Base-by-base conservation (phyloP, 2,797 vertebrate genomes). In the Hydrophis major region DNA sequence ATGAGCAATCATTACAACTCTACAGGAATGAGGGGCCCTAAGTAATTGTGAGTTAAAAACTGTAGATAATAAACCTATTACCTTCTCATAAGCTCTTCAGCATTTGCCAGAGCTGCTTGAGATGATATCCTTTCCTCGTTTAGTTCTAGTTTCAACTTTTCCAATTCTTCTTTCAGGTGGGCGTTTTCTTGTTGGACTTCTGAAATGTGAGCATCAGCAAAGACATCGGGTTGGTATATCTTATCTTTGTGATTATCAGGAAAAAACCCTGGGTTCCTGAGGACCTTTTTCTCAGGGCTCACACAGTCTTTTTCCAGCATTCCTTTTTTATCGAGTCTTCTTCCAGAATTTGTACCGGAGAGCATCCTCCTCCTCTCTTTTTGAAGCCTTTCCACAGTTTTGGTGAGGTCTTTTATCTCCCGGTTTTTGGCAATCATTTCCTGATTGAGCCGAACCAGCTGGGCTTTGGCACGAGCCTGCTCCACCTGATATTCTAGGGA, bases 361-460 rank as follows among this genome's bases (percentile, higher is more conserved):
- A 98, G 96, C 98, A 98, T 97, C 93, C 88, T 88, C 95, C 97
- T 98, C 87, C 98, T 98, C 95, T 99, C 99, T 95, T 96, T 98
- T 94, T 99, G 98, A 95, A 99, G 98, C 5, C 98, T 98, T 90
- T 99, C 98, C 78, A 99, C 98, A 0, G 98, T 99, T 96, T 98
- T 98, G 16, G 96, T 98, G 94, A 99, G 98, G 90, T 99, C 98
- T 95, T 99, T 98, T 93, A 99, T 97, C 94, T 98, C 98, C 94
- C 96, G 98, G 0, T 96, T 98, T 96, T 99, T 99, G 16, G 97
- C 92, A 4, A 97, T 92, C 25, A 99, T 97, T 89, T 99, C 99
- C 91, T 98, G 98, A 89, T 98, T 99, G 56, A 99, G 97, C 83
- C 98, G 97, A 50, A 98, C 97, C 20, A 99, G 94, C 59, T 96